Base-by-base conservation (phyloP, 2,888 invertebrate species). In the Ametastegia equiseti region DNA sequence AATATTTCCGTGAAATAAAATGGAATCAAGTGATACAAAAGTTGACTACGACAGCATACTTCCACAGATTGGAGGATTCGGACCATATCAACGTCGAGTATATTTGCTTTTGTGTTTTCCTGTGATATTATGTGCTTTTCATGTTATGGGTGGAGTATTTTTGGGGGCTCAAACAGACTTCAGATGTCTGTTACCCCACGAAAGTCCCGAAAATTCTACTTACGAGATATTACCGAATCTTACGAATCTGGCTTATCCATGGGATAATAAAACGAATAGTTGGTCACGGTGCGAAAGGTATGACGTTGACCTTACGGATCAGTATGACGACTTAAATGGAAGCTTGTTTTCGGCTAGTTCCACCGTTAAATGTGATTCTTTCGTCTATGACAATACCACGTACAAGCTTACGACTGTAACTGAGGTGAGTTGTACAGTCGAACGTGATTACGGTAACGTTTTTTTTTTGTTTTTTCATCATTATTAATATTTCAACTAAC, bases 31-130 rank as follows among this genome's bases (percentile, higher is more conserved):
- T 36, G 33, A 63, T 33, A 63, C 63, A 7, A 36, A 81, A 85
- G 96, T 96, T 96, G 94, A 94, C 80, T 96, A 95, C 91, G 96
- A 96, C 88, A 95, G 95, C 84, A 94, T 96, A 27, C 93, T 96
- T 81, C 92, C 93, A 2, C 92, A 94, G 81, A 91, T 96, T 90
- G 96, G 96, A 65, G 95, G 95, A 85, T 96, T 96, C 87, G 96
- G 96, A 19, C 93, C 92, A 69, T 95, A 96, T 88, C 96, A 96
- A 89, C 94, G 93, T 85, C 92, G 94, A 83, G 94, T 96, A 83
- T 96, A 95, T 87, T 92, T 95, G 82, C 90, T 96, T 57, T 92
- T 96, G 63, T 95, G 95, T 86, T 92, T 96, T 71, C 95, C 96
- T 30, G 94, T 95, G 6, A 95, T 96, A 86, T 92, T 94, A 19